Conservation (phyloP, 2,113 vertebrate genomes). For the Pachyramphus minor region DNA sequence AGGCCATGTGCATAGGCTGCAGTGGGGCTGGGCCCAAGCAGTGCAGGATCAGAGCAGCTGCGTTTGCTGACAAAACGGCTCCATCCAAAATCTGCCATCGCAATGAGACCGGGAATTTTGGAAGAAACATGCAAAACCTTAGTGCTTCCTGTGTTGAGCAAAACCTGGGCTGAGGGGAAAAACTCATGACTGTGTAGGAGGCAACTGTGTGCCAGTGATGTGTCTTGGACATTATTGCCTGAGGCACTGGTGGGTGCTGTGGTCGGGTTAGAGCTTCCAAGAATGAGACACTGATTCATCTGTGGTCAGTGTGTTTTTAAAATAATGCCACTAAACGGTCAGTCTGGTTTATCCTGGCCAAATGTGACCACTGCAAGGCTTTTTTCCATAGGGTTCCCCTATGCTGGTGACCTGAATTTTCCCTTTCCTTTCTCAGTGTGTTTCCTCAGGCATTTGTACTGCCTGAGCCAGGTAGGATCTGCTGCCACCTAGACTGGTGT, state of each 20-base stretch:
- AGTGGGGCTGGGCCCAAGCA: not conserved
- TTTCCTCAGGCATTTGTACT: not conserved
- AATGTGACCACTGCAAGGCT: not conserved
- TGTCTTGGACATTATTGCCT: not conserved
- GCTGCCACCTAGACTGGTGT: not conserved
- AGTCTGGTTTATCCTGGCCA: not conserved
- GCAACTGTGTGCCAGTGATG: not conserved
- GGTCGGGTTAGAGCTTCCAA: not conserved
- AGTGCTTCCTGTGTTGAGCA: not conserved
- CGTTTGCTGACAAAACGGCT: not conserved
- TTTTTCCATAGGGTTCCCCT: not conserved
- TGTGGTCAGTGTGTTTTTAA: constrained; percentile 26
- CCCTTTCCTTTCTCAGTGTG: not conserved
- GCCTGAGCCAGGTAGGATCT: not conserved
- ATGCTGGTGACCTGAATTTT: not conserved
- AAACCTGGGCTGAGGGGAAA: not conserved
- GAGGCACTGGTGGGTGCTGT: not conserved
- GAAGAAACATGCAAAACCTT: not conserved
- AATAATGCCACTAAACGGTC: not conserved
- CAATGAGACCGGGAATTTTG: not conserved
- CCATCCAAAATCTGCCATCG: not conserved
- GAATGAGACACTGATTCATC: constrained; percentile 16
- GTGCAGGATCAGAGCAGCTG: not conserved
- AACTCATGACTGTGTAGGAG: not conserved
- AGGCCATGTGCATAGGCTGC: not conserved